Conservation (phyloP, 2,797 vertebrate genomes). For the Enteromius unitaeniatus region DNA sequence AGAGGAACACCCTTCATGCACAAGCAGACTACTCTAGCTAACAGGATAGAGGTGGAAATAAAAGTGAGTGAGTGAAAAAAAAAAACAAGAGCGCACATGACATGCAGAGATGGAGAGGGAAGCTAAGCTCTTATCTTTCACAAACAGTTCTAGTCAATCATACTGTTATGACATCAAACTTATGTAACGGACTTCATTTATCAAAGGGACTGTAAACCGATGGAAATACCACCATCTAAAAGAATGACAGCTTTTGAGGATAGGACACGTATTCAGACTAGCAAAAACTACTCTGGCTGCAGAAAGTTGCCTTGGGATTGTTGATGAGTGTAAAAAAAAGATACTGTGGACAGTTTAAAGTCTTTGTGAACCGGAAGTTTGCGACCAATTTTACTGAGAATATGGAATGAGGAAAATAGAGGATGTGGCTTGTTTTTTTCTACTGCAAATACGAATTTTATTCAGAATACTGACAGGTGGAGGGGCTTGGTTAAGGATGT, state of each 20-base stretch:
- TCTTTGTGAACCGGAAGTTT: too few species aligned
- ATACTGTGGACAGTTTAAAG: background rate
- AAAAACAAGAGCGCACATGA: background rate
- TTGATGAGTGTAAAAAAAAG: background rate
- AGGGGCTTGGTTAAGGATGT: too few species aligned
- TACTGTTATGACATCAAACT: background rate
- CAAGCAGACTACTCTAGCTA: conserved; percentile 52
- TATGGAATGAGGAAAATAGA: too few species aligned
- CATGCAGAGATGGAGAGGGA: conserved; percentile 9
- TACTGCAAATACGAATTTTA: too few species aligned
- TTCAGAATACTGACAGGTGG: too few species aligned
- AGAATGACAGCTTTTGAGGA: background rate
- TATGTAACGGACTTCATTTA: background rate
- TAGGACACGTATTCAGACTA: background rate
- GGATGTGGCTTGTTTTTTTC: too few species aligned
- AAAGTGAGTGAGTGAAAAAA: background rate
- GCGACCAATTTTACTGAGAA: too few species aligned
- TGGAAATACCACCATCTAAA: background rate
- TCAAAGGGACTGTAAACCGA: background rate
- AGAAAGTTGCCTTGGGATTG: background rate
- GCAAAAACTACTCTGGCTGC: background rate
- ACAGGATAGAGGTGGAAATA: conserved; percentile 37
- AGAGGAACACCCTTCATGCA: conserved; percentile 57
- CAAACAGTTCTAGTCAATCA: background rate
- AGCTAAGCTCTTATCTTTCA: conserved; percentile 26